phyloP scores from a whole-genome alignment of 2,113 vertebrate species.

The Gymnobelideus leadbeateri region DNA sequence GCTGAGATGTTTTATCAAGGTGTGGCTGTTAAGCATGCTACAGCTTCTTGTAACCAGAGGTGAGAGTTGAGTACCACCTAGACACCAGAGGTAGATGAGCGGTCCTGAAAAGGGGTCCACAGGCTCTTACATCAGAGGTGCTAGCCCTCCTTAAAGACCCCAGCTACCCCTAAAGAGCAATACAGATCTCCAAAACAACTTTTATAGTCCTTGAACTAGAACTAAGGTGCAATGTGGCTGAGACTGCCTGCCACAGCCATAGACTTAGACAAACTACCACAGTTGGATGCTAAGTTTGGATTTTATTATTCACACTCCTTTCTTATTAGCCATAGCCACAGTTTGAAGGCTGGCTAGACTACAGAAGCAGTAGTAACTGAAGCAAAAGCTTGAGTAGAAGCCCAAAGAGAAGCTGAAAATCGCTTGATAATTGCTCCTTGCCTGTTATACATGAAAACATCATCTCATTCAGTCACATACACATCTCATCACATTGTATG shows the following conservation, averaged over 20 bases:
- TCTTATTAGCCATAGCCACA: not conserved
- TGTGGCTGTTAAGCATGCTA: too few relatives aligned
- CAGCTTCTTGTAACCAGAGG: too few relatives aligned
- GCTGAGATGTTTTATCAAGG: too few relatives aligned
- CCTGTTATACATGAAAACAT: not conserved
- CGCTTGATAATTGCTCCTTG: not conserved
- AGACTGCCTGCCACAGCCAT: not conserved
- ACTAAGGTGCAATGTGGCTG: not conserved
- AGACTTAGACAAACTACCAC: not conserved
- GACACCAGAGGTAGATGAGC: too few relatives aligned
- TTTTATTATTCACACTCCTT: not conserved
- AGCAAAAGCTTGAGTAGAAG: not conserved
- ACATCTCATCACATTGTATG: not conserved
- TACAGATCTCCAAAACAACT: not conserved
- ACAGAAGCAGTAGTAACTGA: not conserved
- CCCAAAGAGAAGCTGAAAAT: not conserved
- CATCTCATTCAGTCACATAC: not conserved
- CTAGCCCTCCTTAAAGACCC: too few relatives aligned
- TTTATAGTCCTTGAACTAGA: not conserved
- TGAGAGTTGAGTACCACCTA: too few relatives aligned
- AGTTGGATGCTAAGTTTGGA: not conserved
- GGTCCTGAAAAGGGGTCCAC: too few relatives aligned
- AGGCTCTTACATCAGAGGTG: too few relatives aligned
- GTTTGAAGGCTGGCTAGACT: not conserved
- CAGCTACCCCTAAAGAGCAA: not conserved